A percentile compares a stretch with the other conserved stretches of the same genome.
Evolutionary conservation across 64 coral and sea anemone genomes (phyloP).

Genomic region (Catalaphyllia jardinei): DNA sequence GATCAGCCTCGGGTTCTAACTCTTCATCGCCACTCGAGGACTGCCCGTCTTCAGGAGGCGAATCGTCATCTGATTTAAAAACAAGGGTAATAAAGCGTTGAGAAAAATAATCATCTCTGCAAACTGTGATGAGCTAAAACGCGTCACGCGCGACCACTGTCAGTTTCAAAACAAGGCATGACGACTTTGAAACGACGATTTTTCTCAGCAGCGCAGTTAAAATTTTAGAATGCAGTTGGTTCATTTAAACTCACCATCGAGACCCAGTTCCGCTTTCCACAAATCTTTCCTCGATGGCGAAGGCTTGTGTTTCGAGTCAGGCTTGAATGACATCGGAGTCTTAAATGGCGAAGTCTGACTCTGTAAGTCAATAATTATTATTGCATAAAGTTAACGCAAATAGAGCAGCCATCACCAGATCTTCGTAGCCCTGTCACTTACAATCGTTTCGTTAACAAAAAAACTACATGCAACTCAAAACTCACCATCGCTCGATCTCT

Average conservation of each 20-base stretch:
- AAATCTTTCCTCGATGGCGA: conserved; percentile 94
- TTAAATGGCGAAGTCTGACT: conserved; percentile 52
- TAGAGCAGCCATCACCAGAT: neutral
- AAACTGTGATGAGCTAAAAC: neutral
- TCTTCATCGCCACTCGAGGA: conserved; percentile 24
- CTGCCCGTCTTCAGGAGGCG: conserved; percentile 1
- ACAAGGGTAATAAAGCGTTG: neutral
- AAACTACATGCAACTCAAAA: neutral
- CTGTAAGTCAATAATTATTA: neutral
- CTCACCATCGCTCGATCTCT: conserved; percentile 7
- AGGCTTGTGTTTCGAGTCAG: conserved; percentile 66
- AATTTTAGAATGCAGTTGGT: neutral
- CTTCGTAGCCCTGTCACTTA: neutral
- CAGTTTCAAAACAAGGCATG: neutral
- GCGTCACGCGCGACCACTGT: neutral
- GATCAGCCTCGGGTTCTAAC: conserved; percentile 23
- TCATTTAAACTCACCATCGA: conserved; percentile 66
- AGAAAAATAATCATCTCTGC: too few species aligned
- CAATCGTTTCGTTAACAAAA: neutral
- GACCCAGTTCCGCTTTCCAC: conserved; percentile 86
- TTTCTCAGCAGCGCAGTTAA: neutral
- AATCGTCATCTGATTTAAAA: neutral
- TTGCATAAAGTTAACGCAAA: neutral
- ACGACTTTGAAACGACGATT: too few species aligned
- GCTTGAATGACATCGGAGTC: conserved; percentile 87